These are phyloP conservation scores for Urophycis tenuis DNA, from an alignment of 2,797 vertebrate species.

Conservation along the genomic window DNA sequence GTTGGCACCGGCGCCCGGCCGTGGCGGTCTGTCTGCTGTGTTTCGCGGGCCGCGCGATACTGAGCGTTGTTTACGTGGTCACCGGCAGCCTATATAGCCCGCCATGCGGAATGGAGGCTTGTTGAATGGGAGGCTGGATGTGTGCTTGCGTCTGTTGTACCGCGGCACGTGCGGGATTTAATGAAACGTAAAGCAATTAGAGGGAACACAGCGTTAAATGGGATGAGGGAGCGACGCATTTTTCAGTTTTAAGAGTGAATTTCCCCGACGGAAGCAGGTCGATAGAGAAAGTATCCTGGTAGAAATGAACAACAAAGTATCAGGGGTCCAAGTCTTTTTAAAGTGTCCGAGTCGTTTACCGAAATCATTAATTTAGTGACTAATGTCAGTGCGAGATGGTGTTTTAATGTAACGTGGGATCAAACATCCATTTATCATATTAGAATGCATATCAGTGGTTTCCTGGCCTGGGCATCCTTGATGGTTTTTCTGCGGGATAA, in stretches of 20 bases:
- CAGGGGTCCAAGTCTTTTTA: conserved; percentile 53
- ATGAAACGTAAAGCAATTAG: conserved; percentile 25
- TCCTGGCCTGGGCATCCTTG: conserved; percentile 68
- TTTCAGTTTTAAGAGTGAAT: conserved; percentile 54
- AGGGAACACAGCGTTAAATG: conserved; percentile 46
- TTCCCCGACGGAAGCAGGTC: conserved; percentile 59
- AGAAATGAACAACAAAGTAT: conserved; percentile 60
- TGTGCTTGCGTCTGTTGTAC: not conserved
- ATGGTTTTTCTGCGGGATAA: conserved; percentile 75
- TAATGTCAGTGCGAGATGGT: conserved; percentile 71
- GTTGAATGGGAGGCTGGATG: not conserved
- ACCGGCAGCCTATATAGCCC: not conserved
- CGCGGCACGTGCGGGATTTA: not conserved
- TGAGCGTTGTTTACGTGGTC: too few species aligned
- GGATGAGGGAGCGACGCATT: conserved; percentile 60
- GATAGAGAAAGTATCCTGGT: conserved; percentile 59
- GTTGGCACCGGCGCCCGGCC: too few species aligned
- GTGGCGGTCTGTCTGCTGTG: too few species aligned
- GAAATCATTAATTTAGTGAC: conserved; percentile 73
- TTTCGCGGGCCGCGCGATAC: too few species aligned
- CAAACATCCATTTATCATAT: conserved; percentile 80
- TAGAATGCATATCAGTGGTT: conserved; percentile 73
- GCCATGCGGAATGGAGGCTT: too few species aligned
- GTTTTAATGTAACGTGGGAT: conserved; percentile 73
- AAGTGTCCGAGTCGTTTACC: conserved; percentile 70